phyloP scores from a whole-genome alignment of 2,797 vertebrate species.

The Myripristis murdjan region DNA sequence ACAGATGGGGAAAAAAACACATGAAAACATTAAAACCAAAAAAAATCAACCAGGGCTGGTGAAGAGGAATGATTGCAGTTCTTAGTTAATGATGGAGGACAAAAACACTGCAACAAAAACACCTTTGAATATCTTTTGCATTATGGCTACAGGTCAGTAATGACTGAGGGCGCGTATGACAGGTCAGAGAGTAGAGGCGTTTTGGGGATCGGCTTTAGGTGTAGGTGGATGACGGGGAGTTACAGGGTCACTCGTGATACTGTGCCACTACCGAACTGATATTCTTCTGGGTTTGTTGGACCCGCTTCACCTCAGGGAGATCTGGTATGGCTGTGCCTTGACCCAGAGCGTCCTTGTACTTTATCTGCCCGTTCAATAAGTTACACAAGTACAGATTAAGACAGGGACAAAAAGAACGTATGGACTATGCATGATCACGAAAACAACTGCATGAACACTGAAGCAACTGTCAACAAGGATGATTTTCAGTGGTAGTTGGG shows the following conservation, averaged over 20 bases:
- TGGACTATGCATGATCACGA: slow-evolving; percentile 24
- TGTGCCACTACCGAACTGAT: slow-evolving; percentile 96
- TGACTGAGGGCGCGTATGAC: too few relatives aligned
- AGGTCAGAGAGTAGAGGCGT: not conserved
- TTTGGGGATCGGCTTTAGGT: slow-evolving; percentile 28
- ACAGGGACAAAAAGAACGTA: slow-evolving; percentile 54
- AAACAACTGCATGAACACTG: slow-evolving; percentile 17
- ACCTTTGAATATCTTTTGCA: not conserved
- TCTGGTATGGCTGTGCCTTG: slow-evolving; percentile 93
- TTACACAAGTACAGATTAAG: slow-evolving; percentile 62
- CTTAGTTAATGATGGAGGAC: slow-evolving; percentile 52
- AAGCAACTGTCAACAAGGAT: not conserved
- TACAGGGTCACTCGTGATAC: slow-evolving; percentile 2
- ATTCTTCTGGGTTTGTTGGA: slow-evolving; percentile 97
- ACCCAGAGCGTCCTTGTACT: slow-evolving; percentile 95
- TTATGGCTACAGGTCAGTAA: not conserved
- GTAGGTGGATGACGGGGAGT: not conserved
- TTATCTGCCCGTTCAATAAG: slow-evolving; percentile 86
- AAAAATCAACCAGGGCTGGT: slow-evolving; percentile 4
- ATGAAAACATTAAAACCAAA: slow-evolving; percentile 1
- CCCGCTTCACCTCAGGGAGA: slow-evolving; percentile 95
- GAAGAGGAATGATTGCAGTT: slow-evolving; percentile 23
- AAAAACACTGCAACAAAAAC: not conserved
- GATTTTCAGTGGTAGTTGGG: not conserved
- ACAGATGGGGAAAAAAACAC: too few relatives aligned